These are phyloP conservation scores for Polyommatus iphigenia DNA, from an alignment of 2,888 invertebrate genomes.

Conservation along the genomic window DNA sequence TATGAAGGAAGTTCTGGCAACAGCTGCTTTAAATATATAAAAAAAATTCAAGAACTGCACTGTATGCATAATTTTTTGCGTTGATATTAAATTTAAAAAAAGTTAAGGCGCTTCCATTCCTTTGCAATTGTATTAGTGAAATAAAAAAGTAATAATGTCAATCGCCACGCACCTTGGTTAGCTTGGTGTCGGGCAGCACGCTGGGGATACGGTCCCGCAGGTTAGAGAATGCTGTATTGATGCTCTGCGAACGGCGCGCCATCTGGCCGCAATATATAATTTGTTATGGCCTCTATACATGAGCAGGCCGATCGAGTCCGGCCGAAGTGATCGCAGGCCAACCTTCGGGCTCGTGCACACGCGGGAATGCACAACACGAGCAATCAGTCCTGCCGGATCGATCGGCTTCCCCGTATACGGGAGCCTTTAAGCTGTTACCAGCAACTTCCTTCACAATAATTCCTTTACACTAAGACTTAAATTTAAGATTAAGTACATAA, in stretches of 20 bases:
- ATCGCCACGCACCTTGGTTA: slow-evolving; percentile 88
- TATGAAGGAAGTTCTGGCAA: neutral
- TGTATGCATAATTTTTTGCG: neutral
- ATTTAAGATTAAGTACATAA: too few relatives aligned
- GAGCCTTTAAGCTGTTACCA: neutral
- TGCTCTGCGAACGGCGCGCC: slow-evolving; percentile 89
- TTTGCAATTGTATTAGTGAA: neutral
- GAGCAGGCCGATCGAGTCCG: neutral
- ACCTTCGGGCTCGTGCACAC: too few relatives aligned
- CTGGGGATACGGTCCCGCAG: slow-evolving; percentile 96
- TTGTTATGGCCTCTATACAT: too few relatives aligned
- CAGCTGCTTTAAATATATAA: neutral
- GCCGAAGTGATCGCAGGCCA: too few relatives aligned
- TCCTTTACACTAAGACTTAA: too few relatives aligned
- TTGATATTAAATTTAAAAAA: neutral
- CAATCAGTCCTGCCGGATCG: too few relatives aligned
- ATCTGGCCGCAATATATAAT: slow-evolving; percentile 62
- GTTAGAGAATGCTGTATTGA: slow-evolving; percentile 96
- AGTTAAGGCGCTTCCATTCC: neutral
- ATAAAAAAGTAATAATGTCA: slow-evolving; percentile 27
- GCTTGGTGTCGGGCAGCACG: slow-evolving; percentile 96
- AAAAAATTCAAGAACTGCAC: too few relatives aligned
- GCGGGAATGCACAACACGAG: too few relatives aligned
- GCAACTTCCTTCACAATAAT: neutral
- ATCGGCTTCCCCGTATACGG: too few relatives aligned